Evolutionary conservation across 2,797 vertebrate species (phyloP).

Genomic region (Melopsittacus undulatus): DNA sequence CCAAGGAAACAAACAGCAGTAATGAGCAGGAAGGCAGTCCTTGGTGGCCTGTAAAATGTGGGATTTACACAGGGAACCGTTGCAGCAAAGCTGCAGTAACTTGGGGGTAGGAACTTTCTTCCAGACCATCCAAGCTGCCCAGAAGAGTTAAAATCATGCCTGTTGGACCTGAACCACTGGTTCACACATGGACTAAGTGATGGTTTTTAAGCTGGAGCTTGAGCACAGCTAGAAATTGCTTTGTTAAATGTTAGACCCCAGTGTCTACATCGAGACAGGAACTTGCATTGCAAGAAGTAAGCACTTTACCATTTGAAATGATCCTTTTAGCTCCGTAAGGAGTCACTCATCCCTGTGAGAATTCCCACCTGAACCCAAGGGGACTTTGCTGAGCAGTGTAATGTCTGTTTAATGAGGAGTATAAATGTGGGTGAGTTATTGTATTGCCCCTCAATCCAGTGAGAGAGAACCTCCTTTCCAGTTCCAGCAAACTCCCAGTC

Average conservation of each 20-base stretch:
- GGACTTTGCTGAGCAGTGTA: not conserved
- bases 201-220: not conserved
- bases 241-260: not conserved
- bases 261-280: not conserved
- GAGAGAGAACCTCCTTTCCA: not conserved
- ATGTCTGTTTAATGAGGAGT: not conserved
- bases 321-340: not conserved
- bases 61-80: accelerated
- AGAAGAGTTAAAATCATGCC: not conserved
- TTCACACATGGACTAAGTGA: accelerated
- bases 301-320: not conserved
- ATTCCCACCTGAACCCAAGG: not conserved
- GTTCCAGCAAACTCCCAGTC: not conserved
- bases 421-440: accelerated
- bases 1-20: not conserved
- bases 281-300: not conserved
- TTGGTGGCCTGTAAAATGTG: accelerated
- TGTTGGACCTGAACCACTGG: not conserved
- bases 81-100: not conserved
- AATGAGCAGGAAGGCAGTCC: not conserved
- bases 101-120: not conserved
- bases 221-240: not conserved
- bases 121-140: not conserved
- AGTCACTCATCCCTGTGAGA: not conserved
- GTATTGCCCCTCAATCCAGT: not conserved